These are phyloP conservation scores for Triplophysa yarkandensis DNA, from an alignment of 2,797 vertebrate species.

Conservation along the genomic window DNA sequence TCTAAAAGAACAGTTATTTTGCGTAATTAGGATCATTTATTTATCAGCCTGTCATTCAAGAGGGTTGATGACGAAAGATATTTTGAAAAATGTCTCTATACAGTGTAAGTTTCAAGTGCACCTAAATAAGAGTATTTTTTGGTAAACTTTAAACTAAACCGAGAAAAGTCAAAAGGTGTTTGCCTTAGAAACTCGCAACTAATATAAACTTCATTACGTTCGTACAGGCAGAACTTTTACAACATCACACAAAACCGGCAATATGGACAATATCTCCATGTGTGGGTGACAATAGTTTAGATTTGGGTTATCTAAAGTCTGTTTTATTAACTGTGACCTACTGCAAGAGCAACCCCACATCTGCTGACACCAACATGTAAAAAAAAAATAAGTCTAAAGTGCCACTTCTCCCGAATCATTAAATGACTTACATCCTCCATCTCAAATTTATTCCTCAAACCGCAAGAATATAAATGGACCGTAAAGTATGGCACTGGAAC, in stretches of 20 bases:
- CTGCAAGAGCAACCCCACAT: not conserved
- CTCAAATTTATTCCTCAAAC: not conserved
- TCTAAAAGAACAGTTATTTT: too few species aligned
- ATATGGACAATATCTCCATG: not conserved
- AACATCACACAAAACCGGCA: not conserved
- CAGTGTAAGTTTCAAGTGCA: too few species aligned
- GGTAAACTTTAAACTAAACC: too few species aligned
- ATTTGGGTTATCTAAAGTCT: not conserved
- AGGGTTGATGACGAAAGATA: too few species aligned
- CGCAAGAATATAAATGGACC: slow-evolving; percentile 20
- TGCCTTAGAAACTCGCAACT: not conserved
- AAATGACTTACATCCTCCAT: not conserved
- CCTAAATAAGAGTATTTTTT: too few species aligned
- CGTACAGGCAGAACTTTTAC: not conserved
- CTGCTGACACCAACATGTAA: not conserved
- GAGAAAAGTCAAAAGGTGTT: too few species aligned
- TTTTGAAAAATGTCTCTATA: too few species aligned
- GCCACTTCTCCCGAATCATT: not conserved
- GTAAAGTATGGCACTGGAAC: slow-evolving; percentile 51
- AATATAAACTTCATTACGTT: not conserved
- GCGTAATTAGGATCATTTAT: too few species aligned
- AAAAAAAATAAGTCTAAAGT: not conserved
- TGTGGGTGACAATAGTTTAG: not conserved
- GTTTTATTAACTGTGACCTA: not conserved
- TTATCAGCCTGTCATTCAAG: too few species aligned